Evolutionary conservation across 2,113 vertebrate genomes (phyloP).

Genomic region (Colossoma macropomum): DNA sequence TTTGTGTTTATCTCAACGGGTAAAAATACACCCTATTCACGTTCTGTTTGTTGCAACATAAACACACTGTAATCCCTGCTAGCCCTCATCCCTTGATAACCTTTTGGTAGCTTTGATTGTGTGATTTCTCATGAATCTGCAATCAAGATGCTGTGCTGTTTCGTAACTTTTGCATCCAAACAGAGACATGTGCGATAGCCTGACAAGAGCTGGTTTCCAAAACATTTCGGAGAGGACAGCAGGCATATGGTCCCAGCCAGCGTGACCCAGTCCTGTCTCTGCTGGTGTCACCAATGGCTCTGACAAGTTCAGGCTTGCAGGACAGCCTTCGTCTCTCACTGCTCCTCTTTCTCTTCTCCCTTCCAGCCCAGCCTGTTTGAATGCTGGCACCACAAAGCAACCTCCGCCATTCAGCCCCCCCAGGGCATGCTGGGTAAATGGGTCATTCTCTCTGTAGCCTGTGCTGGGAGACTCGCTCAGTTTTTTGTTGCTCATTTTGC

Average conservation of each 20-base stretch:
- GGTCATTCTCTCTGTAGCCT: constrained; percentile 65
- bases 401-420: constrained; percentile 49
- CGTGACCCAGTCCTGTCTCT: constrained; percentile 28
- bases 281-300: constrained; percentile 13
- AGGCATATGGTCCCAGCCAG: constrained; percentile 9
- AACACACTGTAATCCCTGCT: too few relatives aligned
- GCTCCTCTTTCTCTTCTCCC: constrained; percentile 25
- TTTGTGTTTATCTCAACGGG: too few relatives aligned
- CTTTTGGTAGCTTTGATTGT: not conserved
- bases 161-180: not conserved
- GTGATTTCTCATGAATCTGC: not conserved
- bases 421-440: constrained; percentile 68
- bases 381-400: constrained; percentile 48
- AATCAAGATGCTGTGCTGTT: not conserved
- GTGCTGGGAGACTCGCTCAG: constrained; percentile 47
- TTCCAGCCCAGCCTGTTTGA: constrained; percentile 48
- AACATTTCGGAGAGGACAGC: not conserved
- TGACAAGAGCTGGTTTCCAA: not conserved
- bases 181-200: constrained; percentile 5
- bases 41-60: too few relatives aligned
- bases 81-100: not conserved
- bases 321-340: constrained; percentile 35
- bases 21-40: too few relatives aligned
- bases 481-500: constrained; percentile 54
- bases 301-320: constrained; percentile 42